Evolutionary conservation across 2,888 invertebrate genomes (phyloP).

Genomic region (Ophonus ardosiacus): DNA sequence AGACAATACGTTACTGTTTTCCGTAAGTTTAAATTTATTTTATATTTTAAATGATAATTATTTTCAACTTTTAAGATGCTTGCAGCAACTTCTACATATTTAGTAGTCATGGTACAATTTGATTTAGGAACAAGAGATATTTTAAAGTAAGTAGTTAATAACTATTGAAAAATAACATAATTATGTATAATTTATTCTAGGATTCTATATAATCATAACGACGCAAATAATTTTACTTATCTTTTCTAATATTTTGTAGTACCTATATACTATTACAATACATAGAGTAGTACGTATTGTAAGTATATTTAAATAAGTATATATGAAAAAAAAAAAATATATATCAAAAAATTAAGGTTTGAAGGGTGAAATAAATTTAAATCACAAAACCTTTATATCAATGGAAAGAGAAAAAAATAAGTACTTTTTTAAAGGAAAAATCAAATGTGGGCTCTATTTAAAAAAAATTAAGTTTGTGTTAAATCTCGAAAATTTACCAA

Average conservation of each 20-base stretch:
- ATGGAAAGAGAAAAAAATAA: too few species aligned
- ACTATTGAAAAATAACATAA: neutral
- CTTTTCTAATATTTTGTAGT: neutral
- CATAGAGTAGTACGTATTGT: too few species aligned
- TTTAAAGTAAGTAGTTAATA: too few species aligned
- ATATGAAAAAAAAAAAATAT: too few species aligned
- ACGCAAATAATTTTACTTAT: neutral
- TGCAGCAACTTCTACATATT: conserved; percentile 36
- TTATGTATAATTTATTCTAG: neutral
- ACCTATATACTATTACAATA: neutral
- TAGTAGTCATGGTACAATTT: conserved; percentile 50
- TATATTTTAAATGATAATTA: neutral
- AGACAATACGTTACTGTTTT: conserved; percentile 9
- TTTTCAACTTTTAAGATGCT: conserved; percentile 17
- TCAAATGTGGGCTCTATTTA: too few species aligned
- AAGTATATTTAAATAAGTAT: too few species aligned
- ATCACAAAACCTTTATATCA: too few species aligned
- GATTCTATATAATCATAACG: neutral
- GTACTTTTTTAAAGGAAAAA: too few species aligned
- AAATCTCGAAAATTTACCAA: too few species aligned
- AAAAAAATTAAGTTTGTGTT: too few species aligned
- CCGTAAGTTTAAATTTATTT: neutral
- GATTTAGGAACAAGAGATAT: conserved; percentile 12
- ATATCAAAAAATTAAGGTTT: too few species aligned
- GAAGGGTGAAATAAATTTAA: too few species aligned